Base-by-base conservation (phyloP, 2,797 vertebrate genomes). In the Poeciliopsis infans region DNA sequence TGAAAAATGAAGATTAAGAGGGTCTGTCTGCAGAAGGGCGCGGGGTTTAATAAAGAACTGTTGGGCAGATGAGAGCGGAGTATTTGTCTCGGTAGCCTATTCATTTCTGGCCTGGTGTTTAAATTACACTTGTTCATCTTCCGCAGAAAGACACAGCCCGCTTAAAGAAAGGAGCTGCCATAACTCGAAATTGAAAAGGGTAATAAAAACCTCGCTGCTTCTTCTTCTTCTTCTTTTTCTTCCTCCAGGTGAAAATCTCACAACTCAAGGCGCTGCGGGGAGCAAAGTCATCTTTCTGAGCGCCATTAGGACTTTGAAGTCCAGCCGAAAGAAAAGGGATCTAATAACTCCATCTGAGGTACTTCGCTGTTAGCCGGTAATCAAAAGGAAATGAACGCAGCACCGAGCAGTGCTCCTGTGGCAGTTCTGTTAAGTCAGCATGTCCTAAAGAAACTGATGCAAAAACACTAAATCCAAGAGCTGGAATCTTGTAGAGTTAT, bases 291-390 rank as follows among this genome's bases (percentile, higher is more conserved):
- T 72, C 79, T 86, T 74, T 85, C 66, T 3, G 16, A 81, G 71
- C 41, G 13, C 6, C 68, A 70, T 49, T 66, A 20, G 76, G 28
- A 74, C 77, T 86, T 86, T 85, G 78, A 89, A 86, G 81, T 85
- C 73, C 8, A 53, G 31, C 28, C 33, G 43, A 81, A 80, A 83
- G 76, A 82, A 74, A 39, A 31, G 20, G 25, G 77, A 74, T 84
- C 80, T 85, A 85, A 92, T 91, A 91, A 88, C 81, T 80, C 69
- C 39, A 64, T 68, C 77, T 4, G 11, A 70, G 76, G 39, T 77
- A 31, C 69, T 74, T 81, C n/a, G 0, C 31, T 64, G 79, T 80
- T 84, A 46, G 79, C 76, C 82, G 80, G 91, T 82, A 90, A 86
- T 75, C 84, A 77, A 57, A 80, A 68, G 80, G 74, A 85, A 86